phyloP scores from a whole-genome alignment of 1,140 invertebrate species.

The Penaeus japonicus region DNA sequence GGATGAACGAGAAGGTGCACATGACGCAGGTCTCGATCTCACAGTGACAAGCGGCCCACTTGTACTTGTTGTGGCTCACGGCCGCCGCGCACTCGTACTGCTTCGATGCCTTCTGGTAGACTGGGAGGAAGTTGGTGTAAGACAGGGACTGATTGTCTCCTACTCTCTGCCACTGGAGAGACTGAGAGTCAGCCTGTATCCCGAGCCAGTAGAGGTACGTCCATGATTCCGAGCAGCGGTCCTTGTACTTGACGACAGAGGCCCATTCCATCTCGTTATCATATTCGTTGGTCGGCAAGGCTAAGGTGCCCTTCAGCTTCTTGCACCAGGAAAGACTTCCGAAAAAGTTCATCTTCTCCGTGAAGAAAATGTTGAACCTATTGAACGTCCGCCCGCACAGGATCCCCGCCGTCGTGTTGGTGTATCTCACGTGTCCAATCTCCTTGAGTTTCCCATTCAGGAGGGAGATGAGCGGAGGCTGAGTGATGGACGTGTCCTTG shows the following conservation, averaged over 20 bases:
- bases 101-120: conserved; percentile 14
- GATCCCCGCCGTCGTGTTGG: not conserved
- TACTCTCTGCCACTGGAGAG: not conserved
- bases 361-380: conserved; percentile 39
- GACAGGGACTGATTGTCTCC: not conserved
- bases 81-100: conserved; percentile 41
- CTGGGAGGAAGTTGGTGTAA: conserved; percentile 16
- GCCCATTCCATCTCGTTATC: too few species aligned
- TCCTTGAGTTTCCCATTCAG: not conserved
- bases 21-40: conserved; percentile 34
- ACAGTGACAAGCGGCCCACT: conserved; percentile 38
- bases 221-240: conserved; percentile 28
- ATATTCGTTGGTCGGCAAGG: conserved; percentile 3
- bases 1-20: conserved; percentile 32
- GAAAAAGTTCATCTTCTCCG: conserved; percentile 25
- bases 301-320: conserved; percentile 32
- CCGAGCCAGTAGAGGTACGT: conserved; percentile 43
- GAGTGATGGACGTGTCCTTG: not conserved
- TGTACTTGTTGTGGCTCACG: conserved; percentile 30
- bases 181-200: not conserved
- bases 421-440: not conserved
- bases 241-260: not conserved
- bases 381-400: not conserved
- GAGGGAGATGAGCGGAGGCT: not conserved
- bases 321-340: conserved; percentile 25